Evolutionary conservation across 2,113 vertebrate species (phyloP), one percentile per base, ranked within the genome.

Genomic region (Centrocercus urophasianus): DNA sequence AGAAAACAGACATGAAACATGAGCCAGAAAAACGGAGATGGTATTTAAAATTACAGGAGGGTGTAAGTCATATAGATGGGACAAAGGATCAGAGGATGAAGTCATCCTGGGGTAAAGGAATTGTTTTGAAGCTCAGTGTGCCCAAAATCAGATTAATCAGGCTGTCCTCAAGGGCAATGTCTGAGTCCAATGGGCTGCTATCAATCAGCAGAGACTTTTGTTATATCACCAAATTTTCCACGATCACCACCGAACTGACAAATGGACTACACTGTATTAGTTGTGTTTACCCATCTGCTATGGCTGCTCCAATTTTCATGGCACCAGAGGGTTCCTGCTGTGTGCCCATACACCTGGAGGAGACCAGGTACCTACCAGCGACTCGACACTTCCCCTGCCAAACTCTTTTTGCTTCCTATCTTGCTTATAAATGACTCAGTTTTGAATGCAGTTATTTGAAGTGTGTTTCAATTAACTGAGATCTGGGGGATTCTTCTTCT

Each of bases 1-100:
- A 36, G 36, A 36, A 36, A 36, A 36, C 36, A 36, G 36, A 36
- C 21, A 22, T 34, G 19, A 89, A 83, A 78, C 57, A 17, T 24
- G 22, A 30, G 12, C 50, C 57, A 75, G 60, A 27, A 69, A 76
- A 63, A 3, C 20, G 1, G 59, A 83, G 47, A 34, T 47, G 48
- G 60, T 24, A 85, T 18, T 36, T 10, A 16, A 73, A 67, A 54
- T 36, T 22, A 48, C 20, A 22, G 28, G 50, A 60, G 28, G 13
- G 16, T 3, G 2, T 2, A 24, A 16, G 3, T 19, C 6, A 32
- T 17, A 11, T 0, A 0, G 43, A 28, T 5, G 8, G 45, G 91
- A 19, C 64, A 86, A 54, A 48, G 43, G 65, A 70, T 30, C 18
- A 14, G 57, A 65, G 28, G 32, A 0, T 4, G 19, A 38, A 80